Evolutionary conservation across 2,113 vertebrate genomes (phyloP).

Genomic region (Brachyhypopomus occidentalis): DNA sequence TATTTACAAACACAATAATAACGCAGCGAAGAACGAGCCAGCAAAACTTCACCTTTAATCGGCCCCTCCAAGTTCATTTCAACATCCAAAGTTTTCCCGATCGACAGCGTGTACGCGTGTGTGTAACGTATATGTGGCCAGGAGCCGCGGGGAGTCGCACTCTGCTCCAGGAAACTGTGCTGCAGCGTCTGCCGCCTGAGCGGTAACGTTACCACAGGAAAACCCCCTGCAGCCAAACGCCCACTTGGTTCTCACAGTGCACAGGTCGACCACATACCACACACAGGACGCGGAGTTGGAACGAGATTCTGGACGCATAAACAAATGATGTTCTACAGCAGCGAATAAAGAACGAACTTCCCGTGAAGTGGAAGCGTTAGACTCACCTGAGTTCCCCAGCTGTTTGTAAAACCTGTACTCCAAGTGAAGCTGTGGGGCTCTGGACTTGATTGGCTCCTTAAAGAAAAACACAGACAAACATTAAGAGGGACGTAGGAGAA

Average conservation of each 20-base stretch:
- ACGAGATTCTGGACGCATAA: neutral
- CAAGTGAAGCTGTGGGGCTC: slow-evolving; percentile 95
- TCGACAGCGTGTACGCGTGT: neutral
- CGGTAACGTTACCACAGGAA: slow-evolving; percentile 48
- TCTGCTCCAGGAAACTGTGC: neutral
- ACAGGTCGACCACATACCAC: neutral
- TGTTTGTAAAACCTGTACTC: slow-evolving; percentile 99
- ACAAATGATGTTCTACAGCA: neutral
- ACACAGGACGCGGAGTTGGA: slow-evolving; percentile 25
- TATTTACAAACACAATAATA: neutral
- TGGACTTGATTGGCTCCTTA: slow-evolving; percentile 96
- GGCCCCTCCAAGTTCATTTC: too few species aligned
- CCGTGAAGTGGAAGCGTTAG: neutral
- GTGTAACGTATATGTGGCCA: neutral
- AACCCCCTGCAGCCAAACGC: slow-evolving; percentile 3
- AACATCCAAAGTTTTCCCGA: too few species aligned
- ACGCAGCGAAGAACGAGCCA: neutral
- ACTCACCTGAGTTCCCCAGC: slow-evolving; percentile 91
- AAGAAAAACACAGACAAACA: slow-evolving; percentile 51
- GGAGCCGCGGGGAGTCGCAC: neutral
- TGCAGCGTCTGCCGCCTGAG: slow-evolving; percentile 22
- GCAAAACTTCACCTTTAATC: neutral
- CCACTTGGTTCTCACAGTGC: slow-evolving; percentile 49
- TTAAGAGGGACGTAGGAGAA: neutral
- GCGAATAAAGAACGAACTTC: neutral